These are phyloP conservation scores for Hyalella azteca DNA, from an alignment of 2,888 invertebrate species.

Conservation along the genomic window DNA sequence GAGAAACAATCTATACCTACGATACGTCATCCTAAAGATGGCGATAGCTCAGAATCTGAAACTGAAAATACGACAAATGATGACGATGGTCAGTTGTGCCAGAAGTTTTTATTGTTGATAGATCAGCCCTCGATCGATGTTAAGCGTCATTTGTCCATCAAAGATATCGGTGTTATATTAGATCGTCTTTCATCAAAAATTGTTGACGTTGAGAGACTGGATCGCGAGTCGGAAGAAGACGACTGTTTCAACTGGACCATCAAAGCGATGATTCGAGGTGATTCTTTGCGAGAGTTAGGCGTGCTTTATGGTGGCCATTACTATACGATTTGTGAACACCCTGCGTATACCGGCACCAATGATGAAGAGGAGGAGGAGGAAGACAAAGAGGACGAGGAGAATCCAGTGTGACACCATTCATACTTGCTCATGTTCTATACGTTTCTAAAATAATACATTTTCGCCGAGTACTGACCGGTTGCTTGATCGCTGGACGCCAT, in stretches of 20 bases:
- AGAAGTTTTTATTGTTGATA: conserved; percentile 89
- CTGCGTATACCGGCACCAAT: conserved; percentile 71
- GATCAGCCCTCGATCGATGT: conserved; percentile 92
- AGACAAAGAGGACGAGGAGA: conserved; percentile 22
- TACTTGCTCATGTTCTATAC: conserved; percentile 32
- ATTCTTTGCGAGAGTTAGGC: conserved; percentile 86
- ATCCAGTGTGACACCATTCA: conserved; percentile 27
- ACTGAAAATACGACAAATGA: conserved; percentile 75
- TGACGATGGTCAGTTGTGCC: conserved; percentile 79
- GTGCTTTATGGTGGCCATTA: conserved; percentile 95
- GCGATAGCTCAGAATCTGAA: conserved; percentile 89
- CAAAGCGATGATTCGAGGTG: conserved; percentile 91
- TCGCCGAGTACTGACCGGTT: conserved; percentile 1
- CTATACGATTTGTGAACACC: conserved; percentile 93
- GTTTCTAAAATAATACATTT: conserved; percentile 26
- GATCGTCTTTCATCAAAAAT: conserved; percentile 92
- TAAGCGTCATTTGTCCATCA: conserved; percentile 89
- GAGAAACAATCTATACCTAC: conserved; percentile 58
- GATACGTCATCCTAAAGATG: conserved; percentile 64
- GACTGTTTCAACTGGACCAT: conserved; percentile 97
- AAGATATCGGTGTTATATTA: conserved; percentile 92
- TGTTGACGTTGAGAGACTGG: conserved; percentile 88
- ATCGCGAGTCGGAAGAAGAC: conserved; percentile 89
- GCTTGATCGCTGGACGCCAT: not conserved
- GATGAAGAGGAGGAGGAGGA: conserved; percentile 53